Evolutionary conservation across 1,140 invertebrate species (phyloP).

Genomic region (Drosophila pseudoananassae): DNA sequence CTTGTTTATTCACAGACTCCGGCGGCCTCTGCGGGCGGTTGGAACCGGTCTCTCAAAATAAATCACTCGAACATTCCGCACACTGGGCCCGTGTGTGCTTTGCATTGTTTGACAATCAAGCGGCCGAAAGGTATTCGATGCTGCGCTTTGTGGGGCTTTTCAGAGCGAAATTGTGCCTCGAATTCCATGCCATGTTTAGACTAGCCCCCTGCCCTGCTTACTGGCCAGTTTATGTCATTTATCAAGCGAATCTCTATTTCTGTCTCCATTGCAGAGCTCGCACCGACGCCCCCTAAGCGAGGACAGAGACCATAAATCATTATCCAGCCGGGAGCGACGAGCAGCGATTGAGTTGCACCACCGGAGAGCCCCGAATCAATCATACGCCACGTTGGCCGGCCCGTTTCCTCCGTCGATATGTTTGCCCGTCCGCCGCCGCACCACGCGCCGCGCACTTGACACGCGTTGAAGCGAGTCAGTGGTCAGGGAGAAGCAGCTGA

Average conservation of each 20-base stretch:
- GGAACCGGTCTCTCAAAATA: not conserved
- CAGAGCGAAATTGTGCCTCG: not conserved
- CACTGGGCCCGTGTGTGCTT: not conserved
- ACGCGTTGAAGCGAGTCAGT: slow-evolving; percentile 48
- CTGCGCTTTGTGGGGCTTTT: slow-evolving; percentile 31
- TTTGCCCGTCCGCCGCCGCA: slow-evolving; percentile 52
- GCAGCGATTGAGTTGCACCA: slow-evolving; percentile 53
- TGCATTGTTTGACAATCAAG: slow-evolving; percentile 63
- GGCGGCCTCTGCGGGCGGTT: not conserved
- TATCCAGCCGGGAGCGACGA: slow-evolving; percentile 18
- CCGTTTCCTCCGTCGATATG: slow-evolving; percentile 45
- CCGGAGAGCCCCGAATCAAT: slow-evolving; percentile 47
- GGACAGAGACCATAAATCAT: slow-evolving; percentile 64
- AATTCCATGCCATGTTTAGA: not conserved
- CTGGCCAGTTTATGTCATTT: not conserved
- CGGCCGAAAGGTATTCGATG: slow-evolving; percentile 9
- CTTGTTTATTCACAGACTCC: not conserved
- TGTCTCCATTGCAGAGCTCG: slow-evolving; percentile 28
- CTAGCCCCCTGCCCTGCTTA: not conserved
- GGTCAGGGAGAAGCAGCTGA: slow-evolving; percentile 7
- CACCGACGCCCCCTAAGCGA: slow-evolving; percentile 54
- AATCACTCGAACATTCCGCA: not conserved
- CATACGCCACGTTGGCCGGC: slow-evolving; percentile 60
- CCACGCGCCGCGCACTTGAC: slow-evolving; percentile 70
- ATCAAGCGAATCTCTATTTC: not conserved